phyloP scores from a whole-genome alignment of 2,797 vertebrate species.

The Varecia variegata region DNA sequence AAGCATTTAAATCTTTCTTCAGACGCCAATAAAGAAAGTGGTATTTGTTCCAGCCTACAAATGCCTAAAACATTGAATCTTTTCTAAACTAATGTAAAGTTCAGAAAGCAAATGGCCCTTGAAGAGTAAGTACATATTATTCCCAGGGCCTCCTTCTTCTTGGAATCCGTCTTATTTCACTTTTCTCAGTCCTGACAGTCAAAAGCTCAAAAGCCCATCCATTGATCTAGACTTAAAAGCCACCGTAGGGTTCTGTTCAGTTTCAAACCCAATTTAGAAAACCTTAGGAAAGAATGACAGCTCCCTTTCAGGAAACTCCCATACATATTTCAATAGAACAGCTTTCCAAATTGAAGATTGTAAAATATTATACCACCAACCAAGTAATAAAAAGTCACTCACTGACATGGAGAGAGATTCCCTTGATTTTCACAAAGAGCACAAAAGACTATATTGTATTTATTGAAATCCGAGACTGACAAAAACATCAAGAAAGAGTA shows the following conservation, averaged over 20 bases:
- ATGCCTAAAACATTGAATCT: not conserved
- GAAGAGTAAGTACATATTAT: not conserved
- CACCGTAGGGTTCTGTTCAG: not conserved
- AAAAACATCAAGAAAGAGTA: conserved; percentile 19
- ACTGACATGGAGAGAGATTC: not conserved
- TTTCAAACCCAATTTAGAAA: conserved; percentile 30
- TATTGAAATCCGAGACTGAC: conserved; percentile 45
- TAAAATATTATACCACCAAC: conserved; percentile 58
- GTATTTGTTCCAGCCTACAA: not conserved
- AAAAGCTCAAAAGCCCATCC: not conserved
- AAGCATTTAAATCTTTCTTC: conserved; percentile 8
- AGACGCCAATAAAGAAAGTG: not conserved
- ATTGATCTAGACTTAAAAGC: not conserved
- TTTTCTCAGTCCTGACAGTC: not conserved
- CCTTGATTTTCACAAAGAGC: conserved; percentile 29
- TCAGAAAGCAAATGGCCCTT: not conserved
- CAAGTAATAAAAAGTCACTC: conserved; percentile 54
- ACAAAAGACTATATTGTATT: not conserved
- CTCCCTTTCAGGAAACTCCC: not conserved
- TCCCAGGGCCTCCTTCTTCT: not conserved
- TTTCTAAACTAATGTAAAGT: conserved; percentile 1
- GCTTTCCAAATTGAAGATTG: conserved; percentile 31
- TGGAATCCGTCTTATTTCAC: not conserved
- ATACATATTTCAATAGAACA: not conserved
- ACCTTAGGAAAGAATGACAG: conserved; percentile 1